Percentiles rank a stretch among this genome's conserved stretches.
Conservation (phyloP, 2,113 vertebrate species). For the Turdus rufiventris region DNA sequence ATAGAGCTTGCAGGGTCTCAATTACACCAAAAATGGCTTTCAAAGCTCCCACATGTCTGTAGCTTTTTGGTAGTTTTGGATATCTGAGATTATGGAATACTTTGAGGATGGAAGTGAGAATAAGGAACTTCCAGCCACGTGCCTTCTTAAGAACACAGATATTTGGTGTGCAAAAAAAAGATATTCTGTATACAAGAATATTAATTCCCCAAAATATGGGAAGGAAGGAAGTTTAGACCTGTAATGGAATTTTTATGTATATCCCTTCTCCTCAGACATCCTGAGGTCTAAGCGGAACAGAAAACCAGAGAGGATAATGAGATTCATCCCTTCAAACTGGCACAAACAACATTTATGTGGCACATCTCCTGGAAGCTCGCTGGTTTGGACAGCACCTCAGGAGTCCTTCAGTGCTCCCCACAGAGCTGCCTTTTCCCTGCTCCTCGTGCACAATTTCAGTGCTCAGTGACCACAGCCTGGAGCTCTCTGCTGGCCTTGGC, state of each 20-base stretch:
- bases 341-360: not conserved
- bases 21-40: not conserved
- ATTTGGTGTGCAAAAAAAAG: not conserved
- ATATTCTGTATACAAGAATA: not conserved
- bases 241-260: not conserved
- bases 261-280: not conserved
- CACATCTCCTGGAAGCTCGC: not conserved
- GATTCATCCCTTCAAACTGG: not conserved
- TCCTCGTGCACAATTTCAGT: accelerated
- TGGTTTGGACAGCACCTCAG: not conserved
- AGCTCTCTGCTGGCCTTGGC: not conserved
- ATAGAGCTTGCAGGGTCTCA: not conserved
- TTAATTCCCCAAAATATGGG: not conserved
- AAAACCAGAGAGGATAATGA: not conserved
- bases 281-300: not conserved
- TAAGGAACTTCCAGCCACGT: not conserved
- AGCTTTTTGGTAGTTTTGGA: not conserved
- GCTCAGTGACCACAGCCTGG: not conserved
- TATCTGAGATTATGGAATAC: not conserved
- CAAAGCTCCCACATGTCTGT: not conserved
- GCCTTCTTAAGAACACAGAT: not conserved
- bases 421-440: not conserved
- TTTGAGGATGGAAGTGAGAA: not conserved
- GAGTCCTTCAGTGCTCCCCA: not conserved
- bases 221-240: not conserved